Conservation (phyloP, 2,113 vertebrate species). For the Rhizomys pruinosus region DNA sequence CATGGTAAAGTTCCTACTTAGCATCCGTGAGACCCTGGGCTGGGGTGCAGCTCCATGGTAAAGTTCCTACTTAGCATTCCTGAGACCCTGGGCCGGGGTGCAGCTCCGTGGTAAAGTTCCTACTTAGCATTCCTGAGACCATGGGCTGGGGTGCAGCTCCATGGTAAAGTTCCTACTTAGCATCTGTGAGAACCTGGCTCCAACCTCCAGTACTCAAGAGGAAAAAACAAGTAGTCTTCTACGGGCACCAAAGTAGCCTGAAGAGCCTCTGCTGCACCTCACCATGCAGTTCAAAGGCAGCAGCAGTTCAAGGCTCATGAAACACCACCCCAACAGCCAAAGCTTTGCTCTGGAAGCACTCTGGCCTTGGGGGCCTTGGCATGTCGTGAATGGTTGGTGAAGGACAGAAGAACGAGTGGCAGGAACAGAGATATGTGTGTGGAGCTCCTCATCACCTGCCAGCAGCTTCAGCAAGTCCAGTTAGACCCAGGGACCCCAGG, state of each 20-base stretch:
- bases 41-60: not conserved
- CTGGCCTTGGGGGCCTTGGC: not conserved
- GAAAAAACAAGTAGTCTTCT: not conserved
- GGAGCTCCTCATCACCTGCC: rapidly evolving
- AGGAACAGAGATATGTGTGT: rapidly evolving
- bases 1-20: not conserved
- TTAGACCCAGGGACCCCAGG: no score
- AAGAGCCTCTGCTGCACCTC: not conserved
- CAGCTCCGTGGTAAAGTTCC: not conserved
- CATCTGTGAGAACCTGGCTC: no score
- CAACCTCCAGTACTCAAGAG: not conserved
- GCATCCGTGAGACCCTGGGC: no score
- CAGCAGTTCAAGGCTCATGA: no score
- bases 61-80: no score
- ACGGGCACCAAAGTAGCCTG: not conserved
- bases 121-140: no score
- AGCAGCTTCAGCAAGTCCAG: not conserved
- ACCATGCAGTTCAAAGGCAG: rapidly evolving
- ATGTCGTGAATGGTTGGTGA: rapidly evolving
- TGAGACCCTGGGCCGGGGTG: no score
- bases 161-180: not conserved
- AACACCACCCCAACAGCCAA: rapidly evolving
- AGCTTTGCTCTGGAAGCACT: not conserved
- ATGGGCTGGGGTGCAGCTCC: no score
- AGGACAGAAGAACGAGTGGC: not conserved